phyloP scores from a whole-genome alignment of 2,797 vertebrate species.

The Sparidentex hasta region DNA sequence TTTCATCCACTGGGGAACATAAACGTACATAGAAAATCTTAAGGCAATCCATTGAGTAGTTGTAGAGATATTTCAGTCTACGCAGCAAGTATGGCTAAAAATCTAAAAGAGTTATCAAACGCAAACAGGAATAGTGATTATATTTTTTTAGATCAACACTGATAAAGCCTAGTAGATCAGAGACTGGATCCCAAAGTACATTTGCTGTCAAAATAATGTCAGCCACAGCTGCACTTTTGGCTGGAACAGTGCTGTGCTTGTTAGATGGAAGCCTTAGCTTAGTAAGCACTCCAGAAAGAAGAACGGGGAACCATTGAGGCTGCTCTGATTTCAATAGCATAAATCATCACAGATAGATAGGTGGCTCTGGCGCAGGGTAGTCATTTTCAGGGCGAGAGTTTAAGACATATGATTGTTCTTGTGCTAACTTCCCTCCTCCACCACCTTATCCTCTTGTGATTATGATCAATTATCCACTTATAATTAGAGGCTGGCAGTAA shows the following conservation, averaged over 20 bases:
- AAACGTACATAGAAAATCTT: not conserved
- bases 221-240: constrained; percentile 46
- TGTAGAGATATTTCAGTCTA: not conserved
- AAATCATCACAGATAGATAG: constrained; percentile 65
- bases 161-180: constrained; percentile 11
- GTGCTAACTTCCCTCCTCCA: constrained; percentile 71
- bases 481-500: constrained; percentile 81
- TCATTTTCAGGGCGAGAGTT: constrained; percentile 71
- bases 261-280: constrained; percentile 37
- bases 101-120: not conserved
- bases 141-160: not conserved
- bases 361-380: constrained; percentile 62
- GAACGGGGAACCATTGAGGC: constrained; percentile 32
- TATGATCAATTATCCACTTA: constrained; percentile 83
- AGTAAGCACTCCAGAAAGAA: constrained; percentile 49
- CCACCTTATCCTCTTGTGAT: constrained; percentile 78
- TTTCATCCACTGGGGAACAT: constrained; percentile 1
- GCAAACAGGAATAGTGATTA: not conserved
- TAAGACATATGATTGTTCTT: constrained; percentile 78
- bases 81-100: not conserved
- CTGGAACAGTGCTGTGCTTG: constrained; percentile 23
- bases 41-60: not conserved
- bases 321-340: constrained; percentile 57
- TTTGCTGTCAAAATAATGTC: constrained; percentile 33
- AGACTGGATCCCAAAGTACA: constrained; percentile 32